These are phyloP conservation scores for Zaprionus inermis DNA, from an alignment of 1,140 invertebrate genomes.

Conservation along the genomic window DNA sequence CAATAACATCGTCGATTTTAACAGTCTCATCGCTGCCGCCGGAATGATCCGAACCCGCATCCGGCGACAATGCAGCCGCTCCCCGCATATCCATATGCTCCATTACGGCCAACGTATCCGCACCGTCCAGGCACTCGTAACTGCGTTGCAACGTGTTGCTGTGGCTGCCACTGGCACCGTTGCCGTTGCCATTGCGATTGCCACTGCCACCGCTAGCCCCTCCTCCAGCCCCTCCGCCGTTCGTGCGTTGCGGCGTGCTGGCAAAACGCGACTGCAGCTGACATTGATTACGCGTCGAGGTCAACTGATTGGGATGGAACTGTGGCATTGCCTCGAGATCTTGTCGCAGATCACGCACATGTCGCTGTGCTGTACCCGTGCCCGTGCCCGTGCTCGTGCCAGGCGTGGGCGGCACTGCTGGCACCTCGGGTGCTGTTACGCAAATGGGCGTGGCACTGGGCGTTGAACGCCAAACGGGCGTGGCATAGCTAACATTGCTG, in stretches of 20 bases:
- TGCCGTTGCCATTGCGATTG: slow-evolving; percentile 7
- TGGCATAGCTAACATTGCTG: slow-evolving; percentile 50
- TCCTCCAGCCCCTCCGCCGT: background rate
- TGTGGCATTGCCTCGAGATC: slow-evolving; percentile 63
- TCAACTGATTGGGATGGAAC: slow-evolving; percentile 70
- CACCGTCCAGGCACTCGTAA: slow-evolving; percentile 60
- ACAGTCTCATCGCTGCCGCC: slow-evolving; percentile 83
- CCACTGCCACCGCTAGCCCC: slow-evolving; percentile 18
- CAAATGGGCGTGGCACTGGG: slow-evolving; percentile 49
- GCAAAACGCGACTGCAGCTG: slow-evolving; percentile 45
- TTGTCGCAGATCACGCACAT: slow-evolving; percentile 68
- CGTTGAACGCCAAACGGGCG: slow-evolving; percentile 56
- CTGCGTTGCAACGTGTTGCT: slow-evolving; percentile 28
- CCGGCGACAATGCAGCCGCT: slow-evolving; percentile 52
- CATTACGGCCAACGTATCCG: slow-evolving; percentile 68
- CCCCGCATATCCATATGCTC: slow-evolving; percentile 74
- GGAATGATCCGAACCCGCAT: slow-evolving; percentile 81
- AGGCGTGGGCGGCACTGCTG: slow-evolving; percentile 7
- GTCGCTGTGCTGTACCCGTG: slow-evolving; percentile 32
- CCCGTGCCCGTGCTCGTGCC: too few relatives aligned
- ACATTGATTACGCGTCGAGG: slow-evolving; percentile 51
- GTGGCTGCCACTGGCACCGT: slow-evolving; percentile 18
- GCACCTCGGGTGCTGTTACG: background rate
- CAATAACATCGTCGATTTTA: slow-evolving; percentile 80
- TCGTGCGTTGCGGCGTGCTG: background rate